Evolutionary conservation across 2,113 vertebrate species (phyloP), one percentile per base, ranked within the genome.

Genomic region (Dolichotis patagonum): DNA sequence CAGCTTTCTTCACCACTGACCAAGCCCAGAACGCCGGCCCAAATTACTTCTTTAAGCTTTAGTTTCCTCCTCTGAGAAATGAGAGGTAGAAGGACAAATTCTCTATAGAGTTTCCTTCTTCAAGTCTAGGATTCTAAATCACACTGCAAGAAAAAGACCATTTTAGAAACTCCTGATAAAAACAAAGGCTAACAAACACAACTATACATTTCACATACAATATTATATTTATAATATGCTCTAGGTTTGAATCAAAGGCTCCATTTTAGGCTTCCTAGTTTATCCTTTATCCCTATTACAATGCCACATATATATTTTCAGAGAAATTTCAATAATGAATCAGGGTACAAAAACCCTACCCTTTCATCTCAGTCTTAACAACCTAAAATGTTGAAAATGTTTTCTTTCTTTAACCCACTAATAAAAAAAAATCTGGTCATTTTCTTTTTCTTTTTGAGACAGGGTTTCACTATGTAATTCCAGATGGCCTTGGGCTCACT

Each of bases 161-260:
- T 41, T 88, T 85, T 43, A 82, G 82, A 96, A 96, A 96, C 38
- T 92, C 46, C 93, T 65, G 63, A 88, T 83, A 71, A 82, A 77
- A 43, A 83, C 24, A 56, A 78, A 80, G 49, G 41, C 62, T 93
- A 86, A 58, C n/a, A 52, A 49, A 49, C n/a, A 78, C 4, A 5
- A 58, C 69, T 84, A 20, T 17, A 49, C 28, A 32, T 69, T 54
- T 82, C 58, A 35, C 26, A 77, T 28, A 83, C 32, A 22, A 19
- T 58, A 84, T 46, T 71, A 19, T 58, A 84, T 46, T 71, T 43
- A 85, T 32, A 49, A 17, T 28, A 88, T 0, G 0, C 58, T 41
- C 32, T 67, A 94, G 43, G 69, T 71, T 71, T 78, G 52, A 93
- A 92, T 41, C 30, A 96, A 52, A 91, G 81, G 17, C 52, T 85